Evolutionary conservation across 1,140 invertebrate species (phyloP), one percentile per base, ranked within the genome.

Genomic region (Macrotrachela quadricornifera): DNA sequence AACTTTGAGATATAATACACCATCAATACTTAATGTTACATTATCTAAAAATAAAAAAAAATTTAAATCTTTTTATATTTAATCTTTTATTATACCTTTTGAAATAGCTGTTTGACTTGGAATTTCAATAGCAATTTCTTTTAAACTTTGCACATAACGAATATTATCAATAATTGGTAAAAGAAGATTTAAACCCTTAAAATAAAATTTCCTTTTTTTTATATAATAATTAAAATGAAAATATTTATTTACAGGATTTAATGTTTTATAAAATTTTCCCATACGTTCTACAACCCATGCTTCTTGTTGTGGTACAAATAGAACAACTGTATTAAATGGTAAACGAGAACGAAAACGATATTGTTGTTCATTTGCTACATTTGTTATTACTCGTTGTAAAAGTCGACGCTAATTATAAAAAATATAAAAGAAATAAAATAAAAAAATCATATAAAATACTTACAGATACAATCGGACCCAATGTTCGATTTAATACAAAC

Each of bases 231-330:
- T 37, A 1, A 56, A 21, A n/a, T 15, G 50, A 13, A 37, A 18
- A 39, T 12, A 39, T 38, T 45, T 48, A 64, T 64, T 64, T 64
- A 75, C 73, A 41, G 91, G 91, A 46, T 92, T 80, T 37, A 96
- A 69, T 56, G 92, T 84, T 70, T 81, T 77, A 64, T 85, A 76
- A 72, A 88, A 97, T 72, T 84, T 88, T 49, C 94, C 94, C 88
- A 99, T 96, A 64, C 92, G 73, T 72, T 99, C 92, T 0, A 97
- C 82, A 57, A 99, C 75, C 94, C 94, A 99, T 49, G 92, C 88
- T 59, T 96, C 90, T 78, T 96, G 91, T 69, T 95, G 90, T 10
- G 92, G 92, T 47, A 97, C 92, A 76, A 99, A 97, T 77, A 95
- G 80, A 44, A 97, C 74, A 49, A 87, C 72, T 30, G 88, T 92